These are phyloP conservation scores for Mycetomoellerius zeteki DNA, from an alignment of 1,140 invertebrate genomes.

Conservation along the genomic window DNA sequence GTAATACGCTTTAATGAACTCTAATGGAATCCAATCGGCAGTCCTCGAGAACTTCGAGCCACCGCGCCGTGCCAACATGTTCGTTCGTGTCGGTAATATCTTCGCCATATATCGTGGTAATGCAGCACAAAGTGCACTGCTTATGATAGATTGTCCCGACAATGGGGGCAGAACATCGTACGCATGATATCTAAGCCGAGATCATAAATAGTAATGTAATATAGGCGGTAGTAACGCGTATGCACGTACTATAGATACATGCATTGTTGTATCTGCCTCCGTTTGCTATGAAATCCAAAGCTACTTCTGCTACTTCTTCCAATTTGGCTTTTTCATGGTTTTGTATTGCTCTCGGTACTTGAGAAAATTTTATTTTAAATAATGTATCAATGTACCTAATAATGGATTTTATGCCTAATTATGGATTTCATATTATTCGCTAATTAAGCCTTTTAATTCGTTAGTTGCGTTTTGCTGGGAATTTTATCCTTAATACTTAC, in stretches of 20 bases:
- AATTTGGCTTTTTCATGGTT: too few species aligned
- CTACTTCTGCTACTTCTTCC: too few species aligned
- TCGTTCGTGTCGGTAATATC: conserved; percentile 64
- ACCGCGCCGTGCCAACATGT: conserved; percentile 29
- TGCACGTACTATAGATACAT: too few species aligned
- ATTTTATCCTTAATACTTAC: neutral
- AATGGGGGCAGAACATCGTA: conserved; percentile 67
- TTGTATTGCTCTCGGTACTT: neutral
- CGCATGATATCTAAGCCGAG: conserved; percentile 43
- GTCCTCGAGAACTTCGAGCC: conserved; percentile 56
- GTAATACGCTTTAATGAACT: conserved; percentile 72
- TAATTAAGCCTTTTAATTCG: conserved; percentile 18
- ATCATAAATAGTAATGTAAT: conserved; percentile 62
- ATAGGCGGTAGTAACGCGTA: too few species aligned
- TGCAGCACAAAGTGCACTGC: conserved; percentile 63
- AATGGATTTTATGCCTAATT: too few species aligned
- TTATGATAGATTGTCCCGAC: conserved; percentile 78
- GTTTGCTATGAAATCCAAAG: too few species aligned
- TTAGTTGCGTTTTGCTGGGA: neutral
- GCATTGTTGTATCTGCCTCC: too few species aligned
- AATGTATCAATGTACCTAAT: neutral
- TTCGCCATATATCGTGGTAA: conserved; percentile 33
- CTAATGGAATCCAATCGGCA: conserved; percentile 73
- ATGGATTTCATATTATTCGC: neutral
- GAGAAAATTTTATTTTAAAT: conserved; percentile 3